Percentiles rank a stretch among this genome's conserved stretches.
Evolutionary conservation across 2,797 vertebrate species (phyloP).

Genomic region (Falco columbarius): DNA sequence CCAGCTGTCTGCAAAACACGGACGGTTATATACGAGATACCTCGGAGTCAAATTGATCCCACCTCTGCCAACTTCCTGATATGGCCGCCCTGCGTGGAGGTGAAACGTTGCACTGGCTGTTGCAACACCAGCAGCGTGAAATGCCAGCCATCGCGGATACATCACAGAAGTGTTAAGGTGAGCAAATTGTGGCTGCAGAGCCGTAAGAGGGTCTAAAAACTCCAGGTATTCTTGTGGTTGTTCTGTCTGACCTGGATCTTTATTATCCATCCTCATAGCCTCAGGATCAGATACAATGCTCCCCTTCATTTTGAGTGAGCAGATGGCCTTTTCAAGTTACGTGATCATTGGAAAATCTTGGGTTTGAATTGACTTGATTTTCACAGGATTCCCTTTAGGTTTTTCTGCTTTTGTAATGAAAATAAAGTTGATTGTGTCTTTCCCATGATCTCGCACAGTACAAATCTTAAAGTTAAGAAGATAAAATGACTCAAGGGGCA

Average conservation of each 20-base stretch:
- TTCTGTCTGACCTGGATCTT: neutral
- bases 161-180: slow-evolving; percentile 93
- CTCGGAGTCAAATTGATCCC: slow-evolving; percentile 93
- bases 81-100: slow-evolving; percentile 96
- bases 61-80: slow-evolving; percentile 96
- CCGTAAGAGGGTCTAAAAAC: neutral
- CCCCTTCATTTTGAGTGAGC: neutral
- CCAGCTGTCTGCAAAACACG: slow-evolving; percentile 91
- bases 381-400: slow-evolving; percentile 5
- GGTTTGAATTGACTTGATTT: slow-evolving; percentile 22
- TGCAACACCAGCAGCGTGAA: slow-evolving; percentile 94
- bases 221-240: fast-evolving
- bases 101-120: slow-evolving; percentile 93
- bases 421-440: slow-evolving; percentile 46
- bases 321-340: neutral
- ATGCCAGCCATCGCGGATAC: slow-evolving; percentile 87
- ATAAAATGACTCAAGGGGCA: slow-evolving; percentile 63
- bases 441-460: slow-evolving; percentile 44
- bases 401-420: neutral
- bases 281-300: fast-evolving
- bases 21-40: slow-evolving; percentile 94
- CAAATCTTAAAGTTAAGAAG: slow-evolving; percentile 50
- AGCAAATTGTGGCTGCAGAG: neutral
- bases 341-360: neutral
- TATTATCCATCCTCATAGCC: fast-evolving